Conservation (phyloP, 2,888 invertebrate species). For the Strigamia crassipes region DNA sequence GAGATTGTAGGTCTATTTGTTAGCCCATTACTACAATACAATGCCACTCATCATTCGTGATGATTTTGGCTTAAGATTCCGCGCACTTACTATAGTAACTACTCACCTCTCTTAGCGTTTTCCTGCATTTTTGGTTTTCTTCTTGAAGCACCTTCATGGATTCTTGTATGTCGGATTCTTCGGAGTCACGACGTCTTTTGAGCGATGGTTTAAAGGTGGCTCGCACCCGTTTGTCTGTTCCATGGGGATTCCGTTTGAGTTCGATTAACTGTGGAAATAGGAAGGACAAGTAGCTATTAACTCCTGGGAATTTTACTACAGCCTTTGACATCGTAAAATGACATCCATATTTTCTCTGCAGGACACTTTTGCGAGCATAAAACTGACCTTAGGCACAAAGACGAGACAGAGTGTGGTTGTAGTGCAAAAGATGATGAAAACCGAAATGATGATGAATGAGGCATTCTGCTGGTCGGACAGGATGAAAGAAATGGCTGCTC, state of each 20-base stretch:
- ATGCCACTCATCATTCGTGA: too few species aligned
- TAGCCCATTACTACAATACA: too few species aligned
- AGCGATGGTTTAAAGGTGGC: slow-evolving; percentile 79
- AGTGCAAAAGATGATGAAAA: slow-evolving; percentile 98
- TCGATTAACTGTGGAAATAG: slow-evolving; percentile 78
- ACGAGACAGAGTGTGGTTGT: slow-evolving; percentile 97
- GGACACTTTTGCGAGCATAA: neutral
- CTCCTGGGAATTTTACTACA: neutral
- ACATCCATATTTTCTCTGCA: neutral
- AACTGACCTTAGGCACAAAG: slow-evolving; percentile 87
- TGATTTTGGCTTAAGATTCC: too few species aligned
- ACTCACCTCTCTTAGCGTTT: slow-evolving; percentile 73
- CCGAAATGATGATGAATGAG: slow-evolving; percentile 91
- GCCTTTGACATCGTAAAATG: neutral
- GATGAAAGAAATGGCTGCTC: slow-evolving; percentile 95
- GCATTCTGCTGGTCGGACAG: slow-evolving; percentile 95
- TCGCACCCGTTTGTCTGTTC: slow-evolving; percentile 79
- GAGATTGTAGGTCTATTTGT: too few species aligned
- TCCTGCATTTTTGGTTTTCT: slow-evolving; percentile 79
- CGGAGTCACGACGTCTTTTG: slow-evolving; percentile 75
- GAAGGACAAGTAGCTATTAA: neutral
- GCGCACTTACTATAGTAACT: too few species aligned
- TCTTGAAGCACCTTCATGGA: slow-evolving; percentile 80
- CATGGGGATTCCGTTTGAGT: slow-evolving; percentile 81
- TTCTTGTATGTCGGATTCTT: slow-evolving; percentile 80